Conservation (phyloP, 2,888 invertebrate genomes). For the Caenorhabditis parvicauda region DNA sequence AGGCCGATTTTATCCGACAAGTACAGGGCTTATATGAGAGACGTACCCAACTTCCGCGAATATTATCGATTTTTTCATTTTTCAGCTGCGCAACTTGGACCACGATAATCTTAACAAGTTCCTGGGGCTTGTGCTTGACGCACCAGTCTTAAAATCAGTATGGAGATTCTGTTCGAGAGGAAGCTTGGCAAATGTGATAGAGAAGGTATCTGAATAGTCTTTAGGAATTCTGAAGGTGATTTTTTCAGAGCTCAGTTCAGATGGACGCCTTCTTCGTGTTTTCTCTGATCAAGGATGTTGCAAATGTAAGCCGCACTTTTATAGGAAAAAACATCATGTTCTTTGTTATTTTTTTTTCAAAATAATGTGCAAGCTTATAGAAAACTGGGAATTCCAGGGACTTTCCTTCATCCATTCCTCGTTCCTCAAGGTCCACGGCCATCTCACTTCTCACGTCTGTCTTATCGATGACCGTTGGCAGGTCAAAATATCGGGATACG, state of each 20-base stretch:
- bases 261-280: slow-evolving; percentile 51
- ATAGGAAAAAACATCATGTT: not conserved
- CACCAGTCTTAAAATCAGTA: slow-evolving; percentile 42
- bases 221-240: no score
- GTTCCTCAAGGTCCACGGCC: slow-evolving; percentile 28
- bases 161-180: slow-evolving; percentile 54
- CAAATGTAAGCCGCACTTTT: slow-evolving; percentile 12
- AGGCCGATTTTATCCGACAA: slow-evolving; percentile 9
- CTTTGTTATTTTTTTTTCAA: not conserved
- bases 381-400: slow-evolving; percentile 15
- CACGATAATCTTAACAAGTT: slow-evolving; percentile 50
- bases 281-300: slow-evolving; percentile 42
- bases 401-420: slow-evolving; percentile 26
- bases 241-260: no score
- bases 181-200: slow-evolving; percentile 40
- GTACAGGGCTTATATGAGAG: slow-evolving; percentile 11
- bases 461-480: slow-evolving; percentile 55
- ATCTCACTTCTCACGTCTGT: slow-evolving; percentile 39
- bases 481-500: slow-evolving; percentile 49
- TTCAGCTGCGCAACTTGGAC: slow-evolving; percentile 39
- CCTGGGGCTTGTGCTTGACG: slow-evolving; percentile 51
- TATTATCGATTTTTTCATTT: no score
- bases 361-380: not conserved
- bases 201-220: no score
- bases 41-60: no score